Base-by-base conservation (phyloP, 2,113 vertebrate species). In the Oreochromis spilurus region DNA sequence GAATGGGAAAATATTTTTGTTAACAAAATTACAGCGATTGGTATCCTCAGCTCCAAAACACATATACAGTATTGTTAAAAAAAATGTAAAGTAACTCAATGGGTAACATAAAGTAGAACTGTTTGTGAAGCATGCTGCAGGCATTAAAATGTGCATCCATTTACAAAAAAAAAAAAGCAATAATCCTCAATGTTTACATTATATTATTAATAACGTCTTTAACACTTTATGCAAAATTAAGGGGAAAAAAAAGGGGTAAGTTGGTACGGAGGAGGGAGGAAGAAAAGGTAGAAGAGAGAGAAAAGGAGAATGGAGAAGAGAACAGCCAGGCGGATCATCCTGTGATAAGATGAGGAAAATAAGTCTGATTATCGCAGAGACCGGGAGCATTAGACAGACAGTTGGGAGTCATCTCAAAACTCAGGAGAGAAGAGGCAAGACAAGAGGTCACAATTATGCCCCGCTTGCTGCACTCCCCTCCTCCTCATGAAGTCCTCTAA, bases 371-470 rank as follows among this genome's bases (percentile, higher is more conserved):
- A 98, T 98, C 96, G 95, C 97, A 97, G 97, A 96, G 94, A 93
- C 95, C 86, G 96, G 96, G 96, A 96, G 97, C 96, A 95, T 97
- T 96, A 96, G 97, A 97, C 94, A 97, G 98, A 97, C 97, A 97
- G 97, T 96, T 91, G 92, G 92, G 96, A 99, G 97, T 95, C 97
- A 96, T 98, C 97, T 98, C 96, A 96, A 97, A 98, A 98, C 96
- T 98, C 97, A 94, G 93, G 96, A 98, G 98, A 96, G 96, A 98
- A 97, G 96, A 95, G 90, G 87, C 94, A 96, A 95, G 98, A 98
- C 98, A 98, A 97, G 98, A 97, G 98, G 98, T 98, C 98, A 98
- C 98, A 98, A 98, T 99, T 99, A 99, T 97, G 96, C 95, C 92
- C 96, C 86, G 81, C 96, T 94, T 95, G 95, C 96, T 82, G 92